Evolutionary conservation across 2,797 vertebrate species (phyloP).

Genomic region (Paedocypris micromegethes): DNA sequence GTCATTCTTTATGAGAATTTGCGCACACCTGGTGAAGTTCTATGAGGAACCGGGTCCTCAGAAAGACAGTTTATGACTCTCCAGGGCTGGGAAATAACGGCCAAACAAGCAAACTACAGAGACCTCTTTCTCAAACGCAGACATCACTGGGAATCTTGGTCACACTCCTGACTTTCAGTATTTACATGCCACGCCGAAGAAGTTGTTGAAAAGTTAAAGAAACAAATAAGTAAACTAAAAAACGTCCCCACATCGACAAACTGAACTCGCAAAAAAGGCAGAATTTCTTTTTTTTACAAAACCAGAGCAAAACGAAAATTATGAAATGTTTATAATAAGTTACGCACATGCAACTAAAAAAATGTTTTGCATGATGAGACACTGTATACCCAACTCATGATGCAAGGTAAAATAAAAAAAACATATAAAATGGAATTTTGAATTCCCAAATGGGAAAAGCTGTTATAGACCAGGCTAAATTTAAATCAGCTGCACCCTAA

Average conservation of each 20-base stretch:
- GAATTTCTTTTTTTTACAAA: constrained; percentile 5
- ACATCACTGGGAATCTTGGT: constrained; percentile 55
- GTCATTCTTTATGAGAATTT: constrained; percentile 60
- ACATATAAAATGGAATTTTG: constrained; percentile 43
- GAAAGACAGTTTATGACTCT: constrained; percentile 62
- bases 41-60: constrained; percentile 56
- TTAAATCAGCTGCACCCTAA: constrained; percentile 70
- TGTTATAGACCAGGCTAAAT: constrained; percentile 55
- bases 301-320: neutral
- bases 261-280: constrained; percentile 18
- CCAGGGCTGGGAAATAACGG: constrained; percentile 59
- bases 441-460: constrained; percentile 53
- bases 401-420: neutral
- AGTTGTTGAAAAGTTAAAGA: too few species aligned
- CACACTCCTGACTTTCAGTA: constrained; percentile 42
- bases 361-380: too few species aligned
- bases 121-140: constrained; percentile 70
- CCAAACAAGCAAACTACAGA: constrained; percentile 70
- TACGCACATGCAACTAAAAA: too few species aligned
- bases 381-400: too few species aligned
- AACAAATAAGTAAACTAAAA: too few species aligned
- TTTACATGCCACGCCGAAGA: constrained; percentile 4
- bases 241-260: constrained; percentile 11
- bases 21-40: constrained; percentile 61
- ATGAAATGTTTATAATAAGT: too few species aligned